Conservation (phyloP, 1,140 invertebrate species). For the Telenomus remus region DNA sequence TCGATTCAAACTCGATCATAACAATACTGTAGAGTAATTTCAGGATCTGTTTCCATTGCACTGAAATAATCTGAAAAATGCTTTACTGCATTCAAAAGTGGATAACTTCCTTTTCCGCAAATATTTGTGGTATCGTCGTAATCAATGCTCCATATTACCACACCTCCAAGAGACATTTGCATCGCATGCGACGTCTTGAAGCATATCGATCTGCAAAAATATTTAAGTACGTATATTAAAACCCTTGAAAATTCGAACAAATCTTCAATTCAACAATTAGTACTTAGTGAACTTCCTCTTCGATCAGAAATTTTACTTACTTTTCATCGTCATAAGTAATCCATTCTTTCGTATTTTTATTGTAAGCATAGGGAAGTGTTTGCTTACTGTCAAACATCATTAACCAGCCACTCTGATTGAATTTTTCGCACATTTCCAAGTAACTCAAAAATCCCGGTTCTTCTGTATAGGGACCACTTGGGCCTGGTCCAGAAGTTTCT, state of each 20-base stretch:
- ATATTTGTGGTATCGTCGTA: conserved; percentile 82
- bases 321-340: conserved; percentile 82
- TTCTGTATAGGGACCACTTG: conserved; percentile 72
- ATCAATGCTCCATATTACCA: conserved; percentile 85
- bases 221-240: too few relatives aligned
- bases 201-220: conserved; percentile 75
- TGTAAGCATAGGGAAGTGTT: conserved; percentile 80
- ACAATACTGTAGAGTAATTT: too few relatives aligned
- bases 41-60: too few relatives aligned
- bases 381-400: conserved; percentile 76
- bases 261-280: too few relatives aligned
- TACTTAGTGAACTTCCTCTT: too few relatives aligned
- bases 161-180: conserved; percentile 77
- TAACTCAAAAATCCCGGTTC: conserved; percentile 84
- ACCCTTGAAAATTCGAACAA: conserved; percentile 18
- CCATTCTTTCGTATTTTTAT: conserved; percentile 82
- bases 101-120: conserved; percentile 78
- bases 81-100: conserved; percentile 78
- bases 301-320: too few relatives aligned
- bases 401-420: conserved; percentile 69
- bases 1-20: too few relatives aligned
- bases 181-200: conserved; percentile 78
- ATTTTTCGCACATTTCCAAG: conserved; percentile 80
- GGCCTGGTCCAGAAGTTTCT: conserved; percentile 59
- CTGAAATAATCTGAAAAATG: too few relatives aligned